These are phyloP conservation scores for Drosophila lacertosa DNA, from an alignment of 1,140 invertebrate genomes.

Conservation along the genomic window DNA sequence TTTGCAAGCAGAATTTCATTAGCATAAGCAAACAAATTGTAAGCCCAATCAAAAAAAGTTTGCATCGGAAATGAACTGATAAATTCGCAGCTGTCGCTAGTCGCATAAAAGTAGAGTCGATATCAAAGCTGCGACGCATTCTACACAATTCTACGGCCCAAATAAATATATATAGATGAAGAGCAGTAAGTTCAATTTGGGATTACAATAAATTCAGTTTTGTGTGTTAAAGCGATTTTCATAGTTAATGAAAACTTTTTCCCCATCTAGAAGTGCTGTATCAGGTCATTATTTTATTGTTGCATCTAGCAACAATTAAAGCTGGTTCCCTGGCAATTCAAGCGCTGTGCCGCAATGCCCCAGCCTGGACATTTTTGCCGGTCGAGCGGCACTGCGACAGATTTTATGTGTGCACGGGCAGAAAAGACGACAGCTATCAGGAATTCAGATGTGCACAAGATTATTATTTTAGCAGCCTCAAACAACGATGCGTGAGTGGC, in stretches of 20 bases:
- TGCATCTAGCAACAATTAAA: background rate
- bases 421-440: conserved; percentile 27
- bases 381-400: conserved; percentile 47
- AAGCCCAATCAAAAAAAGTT: background rate
- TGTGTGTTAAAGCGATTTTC: background rate
- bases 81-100: conserved; percentile 1
- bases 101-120: conserved; percentile 10
- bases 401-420: conserved; percentile 62
- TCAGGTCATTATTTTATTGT: background rate
- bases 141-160: background rate
- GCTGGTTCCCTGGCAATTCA: background rate
- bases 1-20: conserved; percentile 24
- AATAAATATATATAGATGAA: conserved; percentile 1
- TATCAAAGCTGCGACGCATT: conserved; percentile 3
- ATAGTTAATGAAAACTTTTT: background rate
- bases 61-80: conserved; percentile 32
- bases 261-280: background rate
- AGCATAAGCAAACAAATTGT: conserved; percentile 19
- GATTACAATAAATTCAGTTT: background rate
- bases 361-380: conserved; percentile 34
- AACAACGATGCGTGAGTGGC: conserved; percentile 39
- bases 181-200: conserved; percentile 2
- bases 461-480: conserved; percentile 47
- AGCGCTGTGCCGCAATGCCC: conserved; percentile 18
- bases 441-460: conserved; percentile 47